These are phyloP conservation scores for Zosterops hypoxanthus DNA, from an alignment of 2,113 vertebrate genomes.

Conservation along the genomic window DNA sequence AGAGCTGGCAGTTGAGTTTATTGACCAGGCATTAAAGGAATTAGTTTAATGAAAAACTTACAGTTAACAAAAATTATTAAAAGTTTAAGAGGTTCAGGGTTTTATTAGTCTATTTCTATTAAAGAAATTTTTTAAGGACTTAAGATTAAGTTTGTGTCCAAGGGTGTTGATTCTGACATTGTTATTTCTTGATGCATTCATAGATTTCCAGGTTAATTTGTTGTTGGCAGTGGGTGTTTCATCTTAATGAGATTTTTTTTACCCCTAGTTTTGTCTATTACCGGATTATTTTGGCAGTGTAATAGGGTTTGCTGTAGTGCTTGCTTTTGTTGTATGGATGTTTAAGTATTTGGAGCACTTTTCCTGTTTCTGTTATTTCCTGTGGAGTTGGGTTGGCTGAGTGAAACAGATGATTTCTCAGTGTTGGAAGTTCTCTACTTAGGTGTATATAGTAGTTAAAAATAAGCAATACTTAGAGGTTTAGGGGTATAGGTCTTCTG, in stretches of 20 bases:
- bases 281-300: background rate
- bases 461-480: background rate
- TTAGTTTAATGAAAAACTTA: background rate
- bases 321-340: background rate
- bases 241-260: background rate
- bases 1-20: background rate
- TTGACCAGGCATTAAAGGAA: background rate
- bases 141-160: background rate
- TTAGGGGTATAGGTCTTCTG: background rate
- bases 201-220: background rate
- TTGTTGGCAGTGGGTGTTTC: background rate
- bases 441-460: background rate
- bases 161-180: background rate
- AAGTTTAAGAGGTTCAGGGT: background rate
- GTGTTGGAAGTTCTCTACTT: background rate
- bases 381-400: background rate
- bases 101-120: background rate
- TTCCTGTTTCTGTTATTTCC: background rate
- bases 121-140: background rate
- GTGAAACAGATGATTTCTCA: background rate
- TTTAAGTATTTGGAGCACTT: background rate
- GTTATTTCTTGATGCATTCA: background rate
- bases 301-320: background rate
- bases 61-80: background rate
- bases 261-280: background rate